These are phyloP conservation scores for Leucoptera coffeella DNA, from an alignment of 2,888 invertebrate species.

Conservation along the genomic window DNA sequence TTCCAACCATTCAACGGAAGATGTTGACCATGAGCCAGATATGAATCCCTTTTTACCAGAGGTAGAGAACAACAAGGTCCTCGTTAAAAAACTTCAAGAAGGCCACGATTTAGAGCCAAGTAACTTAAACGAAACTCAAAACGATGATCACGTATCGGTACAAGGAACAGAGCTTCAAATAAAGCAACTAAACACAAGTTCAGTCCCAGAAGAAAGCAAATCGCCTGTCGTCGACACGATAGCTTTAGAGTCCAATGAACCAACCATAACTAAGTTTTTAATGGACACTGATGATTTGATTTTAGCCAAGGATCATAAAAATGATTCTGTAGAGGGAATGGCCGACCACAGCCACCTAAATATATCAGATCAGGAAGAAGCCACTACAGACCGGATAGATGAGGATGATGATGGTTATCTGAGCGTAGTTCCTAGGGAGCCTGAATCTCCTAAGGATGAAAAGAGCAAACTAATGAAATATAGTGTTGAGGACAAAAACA, in stretches of 20 bases:
- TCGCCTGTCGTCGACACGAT: constrained; percentile 11
- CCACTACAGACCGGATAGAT: constrained; percentile 1
- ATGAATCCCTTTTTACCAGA: constrained; percentile 66
- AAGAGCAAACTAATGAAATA: too few relatives aligned
- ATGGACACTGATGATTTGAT: constrained; percentile 37
- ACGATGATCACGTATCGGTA: constrained; percentile 19
- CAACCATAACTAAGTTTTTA: constrained; percentile 29
- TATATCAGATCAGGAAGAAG: constrained; percentile 2
- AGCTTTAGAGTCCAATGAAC: too few relatives aligned
- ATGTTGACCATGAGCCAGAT: constrained; percentile 43
- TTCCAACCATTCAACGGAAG: constrained; percentile 20
- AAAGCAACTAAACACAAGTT: not conserved
- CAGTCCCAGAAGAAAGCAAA: not conserved
- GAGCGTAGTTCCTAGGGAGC: constrained; percentile 30
- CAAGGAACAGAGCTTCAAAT: not conserved
- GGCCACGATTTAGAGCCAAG: constrained; percentile 40
- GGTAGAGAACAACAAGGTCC: constrained; percentile 54
- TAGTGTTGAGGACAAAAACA: too few relatives aligned
- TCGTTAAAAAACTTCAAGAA: constrained; percentile 54
- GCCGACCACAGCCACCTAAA: constrained; percentile 4
- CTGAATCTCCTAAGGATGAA: too few relatives aligned
- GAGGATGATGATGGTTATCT: constrained; percentile 17
- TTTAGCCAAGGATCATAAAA: constrained; percentile 8
- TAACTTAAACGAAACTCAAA: constrained; percentile 35
- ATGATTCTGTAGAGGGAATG: not conserved